Evolutionary conservation across 2,888 invertebrate genomes (phyloP).

Genomic region (Heliconius ismenius): DNA sequence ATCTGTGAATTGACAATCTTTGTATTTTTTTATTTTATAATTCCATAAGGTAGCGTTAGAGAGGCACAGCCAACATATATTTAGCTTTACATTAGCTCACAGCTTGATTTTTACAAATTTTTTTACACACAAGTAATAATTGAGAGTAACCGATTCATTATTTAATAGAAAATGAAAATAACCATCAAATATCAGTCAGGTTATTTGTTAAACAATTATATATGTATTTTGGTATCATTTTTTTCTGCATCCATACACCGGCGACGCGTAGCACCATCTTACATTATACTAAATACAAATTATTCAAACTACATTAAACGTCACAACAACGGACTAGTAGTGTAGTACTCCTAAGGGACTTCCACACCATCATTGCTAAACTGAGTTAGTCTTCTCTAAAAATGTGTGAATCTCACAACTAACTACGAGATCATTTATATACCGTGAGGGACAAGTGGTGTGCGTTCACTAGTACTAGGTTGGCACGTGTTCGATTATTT

Average conservation of each 20-base stretch:
- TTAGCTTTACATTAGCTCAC: background rate
- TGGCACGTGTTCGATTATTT: conserved; percentile 45
- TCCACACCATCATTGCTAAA: background rate
- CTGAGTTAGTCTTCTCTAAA: conserved; percentile 22
- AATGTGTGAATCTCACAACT: conserved; percentile 34
- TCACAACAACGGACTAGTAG: conserved; percentile 28
- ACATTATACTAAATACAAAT: conserved; percentile 45
- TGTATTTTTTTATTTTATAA: conserved; percentile 5
- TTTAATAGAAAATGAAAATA: background rate
- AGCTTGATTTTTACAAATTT: background rate
- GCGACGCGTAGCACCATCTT: conserved; percentile 58
- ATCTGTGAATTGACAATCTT: conserved; percentile 22
- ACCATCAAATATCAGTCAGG: background rate
- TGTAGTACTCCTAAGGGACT: conserved; percentile 6
- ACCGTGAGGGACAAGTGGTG: conserved; percentile 27
- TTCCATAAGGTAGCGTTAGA: background rate
- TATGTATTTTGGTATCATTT: background rate
- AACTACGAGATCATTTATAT: conserved; percentile 42
- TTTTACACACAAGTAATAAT: background rate
- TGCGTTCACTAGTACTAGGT: conserved; percentile 34
- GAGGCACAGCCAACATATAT: background rate
- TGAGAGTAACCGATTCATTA: background rate
- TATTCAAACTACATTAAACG: conserved; percentile 14
- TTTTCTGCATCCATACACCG: conserved; percentile 27
- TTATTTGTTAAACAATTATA: background rate